Conservation (phyloP, 1,140 invertebrate species). For the Ostrea edulis region DNA sequence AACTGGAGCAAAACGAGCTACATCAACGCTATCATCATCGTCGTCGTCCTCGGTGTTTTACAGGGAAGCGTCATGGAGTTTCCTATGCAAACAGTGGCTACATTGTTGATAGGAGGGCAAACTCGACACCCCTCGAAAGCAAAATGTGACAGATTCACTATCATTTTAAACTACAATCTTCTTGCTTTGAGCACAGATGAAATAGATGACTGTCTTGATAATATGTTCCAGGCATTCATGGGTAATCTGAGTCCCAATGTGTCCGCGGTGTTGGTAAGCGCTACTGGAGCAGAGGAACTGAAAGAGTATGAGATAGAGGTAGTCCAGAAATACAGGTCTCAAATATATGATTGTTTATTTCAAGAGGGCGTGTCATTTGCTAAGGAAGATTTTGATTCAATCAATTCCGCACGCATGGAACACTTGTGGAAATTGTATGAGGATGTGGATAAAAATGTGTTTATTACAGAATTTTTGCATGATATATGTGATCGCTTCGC, state of each 20-base stretch:
- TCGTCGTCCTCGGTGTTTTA: constrained; percentile 67
- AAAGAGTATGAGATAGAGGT: constrained; percentile 70
- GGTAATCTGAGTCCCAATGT: constrained; percentile 70
- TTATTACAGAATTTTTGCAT: constrained; percentile 70
- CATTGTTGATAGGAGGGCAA: constrained; percentile 69
- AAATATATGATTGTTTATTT: constrained; percentile 71
- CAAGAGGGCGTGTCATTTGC: constrained; percentile 69
- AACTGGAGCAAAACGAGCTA: constrained; percentile 69
- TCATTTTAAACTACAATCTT: constrained; percentile 74
- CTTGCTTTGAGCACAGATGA: constrained; percentile 71
- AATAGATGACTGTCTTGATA: constrained; percentile 71
- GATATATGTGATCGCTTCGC: constrained; percentile 71
- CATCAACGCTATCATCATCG: constrained; percentile 64
- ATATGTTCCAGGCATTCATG: constrained; percentile 75
- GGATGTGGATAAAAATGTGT: constrained; percentile 62
- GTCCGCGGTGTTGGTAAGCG: constrained; percentile 72
- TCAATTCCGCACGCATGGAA: constrained; percentile 62
- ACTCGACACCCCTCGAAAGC: constrained; percentile 57
- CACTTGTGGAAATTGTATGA: constrained; percentile 70
- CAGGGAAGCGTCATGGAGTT: constrained; percentile 74
- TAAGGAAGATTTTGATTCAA: constrained; percentile 56
- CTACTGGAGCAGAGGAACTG: constrained; percentile 67
- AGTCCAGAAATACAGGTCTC: constrained; percentile 65
- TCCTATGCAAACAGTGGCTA: constrained; percentile 69
- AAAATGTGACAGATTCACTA: constrained; percentile 60